Evolutionary conservation across 2,888 invertebrate genomes (phyloP).

Genomic region (Osedax frankpressi): DNA sequence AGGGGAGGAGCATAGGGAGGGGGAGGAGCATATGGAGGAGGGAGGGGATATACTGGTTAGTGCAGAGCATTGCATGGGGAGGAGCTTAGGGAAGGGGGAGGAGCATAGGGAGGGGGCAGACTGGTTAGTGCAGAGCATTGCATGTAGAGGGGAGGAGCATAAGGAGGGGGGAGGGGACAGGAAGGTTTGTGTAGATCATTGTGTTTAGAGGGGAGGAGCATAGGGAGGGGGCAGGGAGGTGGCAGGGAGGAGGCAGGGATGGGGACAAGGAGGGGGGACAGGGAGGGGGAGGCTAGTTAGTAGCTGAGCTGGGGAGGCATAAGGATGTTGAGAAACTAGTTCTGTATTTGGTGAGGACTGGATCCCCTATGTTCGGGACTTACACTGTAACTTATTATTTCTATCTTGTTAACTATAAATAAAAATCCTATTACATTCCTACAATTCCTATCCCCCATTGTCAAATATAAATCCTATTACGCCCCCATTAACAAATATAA

Average conservation of each 20-base stretch:
- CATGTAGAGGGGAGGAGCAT: conserved; percentile 71
- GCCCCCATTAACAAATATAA: too few relatives aligned
- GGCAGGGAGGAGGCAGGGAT: background rate
- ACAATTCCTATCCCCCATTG: too few relatives aligned
- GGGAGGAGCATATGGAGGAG: conserved; percentile 54
- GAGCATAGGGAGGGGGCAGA: conserved; percentile 57
- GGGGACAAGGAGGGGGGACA: background rate
- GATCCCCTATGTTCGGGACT: too few relatives aligned
- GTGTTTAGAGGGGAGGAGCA: background rate
- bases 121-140: conserved; percentile 82
- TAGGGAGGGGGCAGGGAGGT: background rate
- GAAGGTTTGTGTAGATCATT: background rate
- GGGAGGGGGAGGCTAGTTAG: background rate
- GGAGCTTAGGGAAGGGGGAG: too few relatives aligned
- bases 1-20: conserved; percentile 74
- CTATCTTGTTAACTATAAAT: too few relatives aligned
- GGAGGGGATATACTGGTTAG: too few relatives aligned
- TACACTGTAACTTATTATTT: too few relatives aligned
- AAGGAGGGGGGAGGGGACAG: conserved; percentile 63
- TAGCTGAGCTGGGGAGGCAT: background rate
- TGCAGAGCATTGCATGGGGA: background rate
- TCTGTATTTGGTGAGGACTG: too few relatives aligned
- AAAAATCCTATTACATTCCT: too few relatives aligned
- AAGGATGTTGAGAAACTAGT: too few relatives aligned
- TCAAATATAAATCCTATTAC: too few relatives aligned